A percentile compares a stretch with the other conserved stretches of the same genome.
phyloP scores from a whole-genome alignment of 2,113 vertebrate genomes.

The Pygoscelis adeliae region DNA sequence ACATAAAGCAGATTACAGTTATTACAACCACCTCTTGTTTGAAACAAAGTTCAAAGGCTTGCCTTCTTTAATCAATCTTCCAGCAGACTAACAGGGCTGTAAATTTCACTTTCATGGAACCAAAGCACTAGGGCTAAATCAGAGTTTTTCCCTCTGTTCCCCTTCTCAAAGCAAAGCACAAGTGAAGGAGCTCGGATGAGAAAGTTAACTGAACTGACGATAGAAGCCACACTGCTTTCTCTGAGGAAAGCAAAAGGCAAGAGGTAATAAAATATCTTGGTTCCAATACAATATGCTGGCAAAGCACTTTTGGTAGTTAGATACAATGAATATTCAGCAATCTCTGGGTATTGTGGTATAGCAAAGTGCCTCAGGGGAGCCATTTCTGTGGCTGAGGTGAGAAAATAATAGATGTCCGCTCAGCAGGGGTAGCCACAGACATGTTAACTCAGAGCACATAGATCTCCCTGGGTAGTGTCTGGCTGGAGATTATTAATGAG shows the following conservation, averaged over 20 bases:
- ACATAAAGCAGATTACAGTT: slow-evolving; percentile 41
- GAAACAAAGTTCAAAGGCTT: slow-evolving; percentile 67
- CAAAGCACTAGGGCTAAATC: slow-evolving; percentile 20
- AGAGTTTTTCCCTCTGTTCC: not conserved
- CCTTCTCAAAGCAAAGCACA: slow-evolving; percentile 27
- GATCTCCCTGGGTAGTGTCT: not conserved
- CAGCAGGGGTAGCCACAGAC: slow-evolving; percentile 35
- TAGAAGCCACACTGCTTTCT: not conserved
- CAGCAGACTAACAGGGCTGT: slow-evolving; percentile 29
- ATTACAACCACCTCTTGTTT: slow-evolving; percentile 55
- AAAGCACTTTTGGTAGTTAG: not conserved
- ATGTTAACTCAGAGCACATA: not conserved
- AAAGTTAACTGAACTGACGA: not conserved
- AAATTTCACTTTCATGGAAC: slow-evolving; percentile 66
- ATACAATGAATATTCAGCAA: slow-evolving; percentile 55
- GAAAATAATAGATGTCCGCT: slow-evolving; percentile 46
- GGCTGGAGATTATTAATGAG: not conserved
- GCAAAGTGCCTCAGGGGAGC: slow-evolving; percentile 46
- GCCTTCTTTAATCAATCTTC: slow-evolving; percentile 66
- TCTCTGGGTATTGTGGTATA: slow-evolving; percentile 17
- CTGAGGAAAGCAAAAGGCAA: not conserved
- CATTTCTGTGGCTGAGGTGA: slow-evolving; percentile 31
- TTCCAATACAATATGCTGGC: not conserved
- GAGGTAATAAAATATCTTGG: slow-evolving; percentile 22
- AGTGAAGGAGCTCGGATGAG: not conserved